Evolutionary conservation across 2,113 vertebrate species (phyloP).

Genomic region (Charina bottae): DNA sequence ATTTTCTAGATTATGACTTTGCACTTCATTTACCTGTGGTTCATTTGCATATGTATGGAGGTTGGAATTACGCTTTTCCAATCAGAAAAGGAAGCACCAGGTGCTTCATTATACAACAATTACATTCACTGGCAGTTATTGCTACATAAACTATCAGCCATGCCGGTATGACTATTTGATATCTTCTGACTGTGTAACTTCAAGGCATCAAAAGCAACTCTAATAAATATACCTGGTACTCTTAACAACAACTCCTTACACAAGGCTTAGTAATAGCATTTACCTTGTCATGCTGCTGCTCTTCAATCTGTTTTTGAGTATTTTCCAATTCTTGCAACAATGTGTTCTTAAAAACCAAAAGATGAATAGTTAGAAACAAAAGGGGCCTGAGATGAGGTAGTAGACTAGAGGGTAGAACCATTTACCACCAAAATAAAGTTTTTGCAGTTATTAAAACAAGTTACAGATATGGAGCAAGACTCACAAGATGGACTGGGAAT

Average conservation of each 20-base stretch:
- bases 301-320: slow-evolving; percentile 93
- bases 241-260: too few relatives aligned
- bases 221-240: background rate
- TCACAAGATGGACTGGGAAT: background rate
- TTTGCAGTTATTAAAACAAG: background rate
- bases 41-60: background rate
- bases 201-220: slow-evolving; percentile 12
- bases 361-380: slow-evolving; percentile 39
- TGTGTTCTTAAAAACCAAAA: slow-evolving; percentile 79
- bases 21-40: background rate
- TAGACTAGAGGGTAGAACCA: background rate
- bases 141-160: background rate
- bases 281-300: slow-evolving; percentile 92
- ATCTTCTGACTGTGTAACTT: slow-evolving; percentile 2
- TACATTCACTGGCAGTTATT: background rate
- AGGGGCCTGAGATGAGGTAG: background rate
- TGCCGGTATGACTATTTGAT: background rate
- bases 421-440: background rate
- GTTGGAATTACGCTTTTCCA: slow-evolving; percentile 36
- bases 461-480: background rate
- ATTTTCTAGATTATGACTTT: background rate
- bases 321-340: slow-evolving; percentile 94
- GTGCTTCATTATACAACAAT: background rate
- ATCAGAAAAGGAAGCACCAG: background rate
- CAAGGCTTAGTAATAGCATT: slow-evolving; percentile 38